Evolutionary conservation across 2,113 vertebrate genomes (phyloP), one percentile per base, ranked within the genome.

Genomic region (Esox niger): DNA sequence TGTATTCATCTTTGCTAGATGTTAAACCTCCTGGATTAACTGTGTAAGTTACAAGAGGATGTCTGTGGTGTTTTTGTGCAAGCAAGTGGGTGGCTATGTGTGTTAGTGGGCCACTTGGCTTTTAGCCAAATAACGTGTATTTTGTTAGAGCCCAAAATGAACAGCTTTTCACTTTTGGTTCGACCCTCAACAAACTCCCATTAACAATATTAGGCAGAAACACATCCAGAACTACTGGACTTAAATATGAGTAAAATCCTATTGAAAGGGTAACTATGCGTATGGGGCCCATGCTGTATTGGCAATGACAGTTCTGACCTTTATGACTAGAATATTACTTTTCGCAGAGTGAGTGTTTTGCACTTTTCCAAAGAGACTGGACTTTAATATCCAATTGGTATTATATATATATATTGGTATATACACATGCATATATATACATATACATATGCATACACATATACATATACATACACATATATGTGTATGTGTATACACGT

Each of bases 1-100:
- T 77, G 74, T 84, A 79, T 80, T 68, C 68, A 64, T 62, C 49
- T 59, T 62, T 59, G 23, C 31, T 64, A 79, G 64, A 79, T 68
- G 29, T 60, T 46, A 33, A 55, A 72, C 57, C 26, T 32, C 61
- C 43, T 58, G 57, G 64, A 79, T 79, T 67, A 74, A 65, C 78
- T 52, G 64, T 70, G 59, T 25, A 23, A 8, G 15, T 65, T 66
- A 13, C 76, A 73, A 46, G n/a, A 15, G 61, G 64, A 20, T 49
- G 13, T 38, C 11, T 66, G 38, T 65, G 4, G 32, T 73, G 21
- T 73, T 25, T 55, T 56, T 54, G 30, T 5, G 25, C 55, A 55
- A 38, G n/a, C 26, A 33, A 4, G 38, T 43, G 38, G 13, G 38
- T 43, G 38, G 35, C 17, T 43, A 15, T 5, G 13, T 4, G 15